Evolutionary conservation across 2,113 vertebrate species (phyloP).

Genomic region (Laticauda laticaudata): DNA sequence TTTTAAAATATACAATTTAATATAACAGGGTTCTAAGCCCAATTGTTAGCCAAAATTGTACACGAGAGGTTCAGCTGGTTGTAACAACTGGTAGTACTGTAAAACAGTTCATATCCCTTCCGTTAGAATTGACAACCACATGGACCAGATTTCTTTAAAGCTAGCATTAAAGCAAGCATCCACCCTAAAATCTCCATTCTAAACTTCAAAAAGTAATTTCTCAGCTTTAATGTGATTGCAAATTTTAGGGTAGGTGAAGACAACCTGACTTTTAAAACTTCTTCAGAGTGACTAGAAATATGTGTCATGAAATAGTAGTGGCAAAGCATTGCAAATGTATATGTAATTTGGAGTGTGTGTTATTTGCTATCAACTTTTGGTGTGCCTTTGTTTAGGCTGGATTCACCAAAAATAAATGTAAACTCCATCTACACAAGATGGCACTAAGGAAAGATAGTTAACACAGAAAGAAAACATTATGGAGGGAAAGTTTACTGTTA

Average conservation of each 20-base stretch:
- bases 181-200: background rate
- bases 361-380: background rate
- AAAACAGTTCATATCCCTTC: background rate
- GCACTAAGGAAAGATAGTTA: background rate
- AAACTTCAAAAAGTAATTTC: background rate
- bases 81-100: background rate
- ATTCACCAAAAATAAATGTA: background rate
- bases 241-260: background rate
- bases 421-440: background rate
- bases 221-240: background rate
- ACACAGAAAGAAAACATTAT: background rate
- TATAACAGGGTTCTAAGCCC: background rate
- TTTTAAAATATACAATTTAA: background rate
- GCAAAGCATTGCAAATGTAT: background rate
- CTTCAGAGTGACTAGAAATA: background rate
- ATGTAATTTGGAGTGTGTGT: background rate
- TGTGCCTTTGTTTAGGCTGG: background rate
- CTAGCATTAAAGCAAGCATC: background rate
- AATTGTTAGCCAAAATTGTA: background rate
- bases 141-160: background rate
- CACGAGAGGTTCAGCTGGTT: background rate
- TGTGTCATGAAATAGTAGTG: background rate
- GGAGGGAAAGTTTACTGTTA: background rate
- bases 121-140: background rate
- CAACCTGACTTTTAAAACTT: background rate